Base-by-base conservation (phyloP, 2,113 vertebrate genomes). In the Xiphophorus hellerii region DNA sequence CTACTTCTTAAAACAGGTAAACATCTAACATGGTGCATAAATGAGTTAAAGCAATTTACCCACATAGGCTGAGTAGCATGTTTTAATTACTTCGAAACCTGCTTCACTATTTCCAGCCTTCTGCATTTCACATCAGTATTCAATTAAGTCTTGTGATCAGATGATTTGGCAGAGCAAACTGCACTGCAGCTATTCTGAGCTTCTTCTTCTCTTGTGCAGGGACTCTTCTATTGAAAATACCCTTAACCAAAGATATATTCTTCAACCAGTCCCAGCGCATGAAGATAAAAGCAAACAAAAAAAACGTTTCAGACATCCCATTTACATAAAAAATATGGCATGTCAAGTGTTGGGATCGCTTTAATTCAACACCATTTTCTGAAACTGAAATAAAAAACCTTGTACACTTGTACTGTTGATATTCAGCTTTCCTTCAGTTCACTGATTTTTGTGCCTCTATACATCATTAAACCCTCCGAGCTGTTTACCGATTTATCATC, bases 51-150 rank as follows among this genome's bases (percentile, higher is more conserved):
- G 63, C 63, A 78, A 88, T 85, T 84, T 66, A 86, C 80, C 86
- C 88, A 75, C 86, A 88, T 27, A 78, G 84, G 81, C 84, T 75
- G 85, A 80, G 82, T 54, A 84, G 71, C 76, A 73, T 75, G 72
- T 90, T 87, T 89, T 91, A 91, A 91, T 92, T 90, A 84, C 76
- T 76, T 62, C 77, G 84, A 83, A 89, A 82, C 72, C 75, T 76
- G 65, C 66, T 74, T 73, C 30, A 75, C 75, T 88, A 71, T 90
- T 69, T 77, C 80, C 29, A 33, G 69, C 81, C 80, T 67, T 83
- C 83, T 73, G 73, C 66, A 66, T 76, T 74, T 82, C 84, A 90
- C 85, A 87, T 90, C 80, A 90, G 83, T 69, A 90, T 89, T 92
- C 83, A 90, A 86, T 90, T 88, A 91, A 78, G 77, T 51, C 9